Conservation (phyloP, 2,113 vertebrate species). For the Silurus meridionalis region DNA sequence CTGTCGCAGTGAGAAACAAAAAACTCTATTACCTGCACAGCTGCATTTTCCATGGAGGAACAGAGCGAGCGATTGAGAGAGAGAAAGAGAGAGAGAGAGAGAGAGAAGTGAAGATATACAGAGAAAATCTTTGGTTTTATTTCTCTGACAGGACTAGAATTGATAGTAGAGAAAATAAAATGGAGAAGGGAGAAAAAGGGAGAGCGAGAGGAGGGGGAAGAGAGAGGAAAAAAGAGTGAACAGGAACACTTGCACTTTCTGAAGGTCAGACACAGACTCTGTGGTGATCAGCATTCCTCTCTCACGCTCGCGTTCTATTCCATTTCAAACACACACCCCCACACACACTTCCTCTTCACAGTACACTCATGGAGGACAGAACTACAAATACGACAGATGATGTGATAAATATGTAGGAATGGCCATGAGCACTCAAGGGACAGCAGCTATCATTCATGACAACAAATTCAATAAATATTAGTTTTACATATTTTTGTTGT, state of each 20-base stretch:
- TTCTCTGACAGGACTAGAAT: constrained; percentile 29
- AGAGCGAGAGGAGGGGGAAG: background rate
- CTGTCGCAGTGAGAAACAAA: background rate
- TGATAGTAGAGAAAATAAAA: constrained; percentile 40
- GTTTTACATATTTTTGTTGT: background rate
- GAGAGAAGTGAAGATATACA: background rate
- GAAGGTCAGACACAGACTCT: constrained; percentile 64
- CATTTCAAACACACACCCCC: background rate
- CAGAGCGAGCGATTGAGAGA: background rate
- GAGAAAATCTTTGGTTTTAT: background rate
- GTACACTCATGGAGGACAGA: background rate
- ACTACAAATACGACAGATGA: background rate
- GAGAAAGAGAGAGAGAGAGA: background rate
- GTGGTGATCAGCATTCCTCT: constrained; percentile 53
- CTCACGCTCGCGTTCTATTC: constrained; percentile 32
- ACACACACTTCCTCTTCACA: background rate
- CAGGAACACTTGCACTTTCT: constrained; percentile 59
- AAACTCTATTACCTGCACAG: constrained; percentile 26
- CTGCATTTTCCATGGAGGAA: constrained; percentile 1
- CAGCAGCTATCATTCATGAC: background rate
- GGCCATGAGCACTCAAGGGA: background rate
- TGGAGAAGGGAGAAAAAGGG: constrained; percentile 34
- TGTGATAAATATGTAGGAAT: background rate
- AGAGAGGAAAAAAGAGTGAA: constrained; percentile 33
- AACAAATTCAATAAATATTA: background rate